These are phyloP conservation scores for Pelochelys cantorii DNA, from an alignment of 2,797 vertebrate genomes.

Conservation along the genomic window DNA sequence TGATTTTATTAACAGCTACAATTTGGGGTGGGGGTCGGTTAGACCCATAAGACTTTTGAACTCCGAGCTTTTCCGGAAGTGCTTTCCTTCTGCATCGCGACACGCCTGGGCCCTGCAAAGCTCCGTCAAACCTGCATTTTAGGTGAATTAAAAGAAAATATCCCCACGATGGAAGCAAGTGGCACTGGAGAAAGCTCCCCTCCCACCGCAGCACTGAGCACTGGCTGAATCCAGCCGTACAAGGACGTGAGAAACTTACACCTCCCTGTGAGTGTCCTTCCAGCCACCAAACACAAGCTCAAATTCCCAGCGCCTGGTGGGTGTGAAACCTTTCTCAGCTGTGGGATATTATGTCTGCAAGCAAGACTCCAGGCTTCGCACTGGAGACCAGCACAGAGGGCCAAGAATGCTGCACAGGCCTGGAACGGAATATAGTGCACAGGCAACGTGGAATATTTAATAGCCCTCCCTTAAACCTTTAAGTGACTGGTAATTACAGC, in stretches of 20 bases:
- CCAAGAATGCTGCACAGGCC: background rate
- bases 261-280: background rate
- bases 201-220: background rate
- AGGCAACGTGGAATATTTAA: background rate
- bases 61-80: slow-evolving; percentile 50
- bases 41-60: background rate
- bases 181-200: slow-evolving; percentile 50
- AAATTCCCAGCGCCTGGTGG: background rate
- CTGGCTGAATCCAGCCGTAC: background rate
- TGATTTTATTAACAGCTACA: background rate
- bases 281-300: background rate
- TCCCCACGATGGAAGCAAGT: slow-evolving; percentile 61
- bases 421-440: background rate
- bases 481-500: background rate
- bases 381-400: background rate
- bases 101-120: slow-evolving; percentile 47
- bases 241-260: background rate
- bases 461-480: background rate
- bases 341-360: accelerated
- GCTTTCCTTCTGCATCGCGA: slow-evolving; percentile 33
- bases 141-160: slow-evolving; percentile 67
- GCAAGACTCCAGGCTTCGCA: background rate
- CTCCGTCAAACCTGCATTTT: slow-evolving; percentile 57
- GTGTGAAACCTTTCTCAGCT: accelerated
- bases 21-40: background rate